A percentile compares a stretch with the other conserved stretches of the same genome.
phyloP scores from a whole-genome alignment of 2,888 invertebrate genomes.

The Chydorus sphaericus region DNA sequence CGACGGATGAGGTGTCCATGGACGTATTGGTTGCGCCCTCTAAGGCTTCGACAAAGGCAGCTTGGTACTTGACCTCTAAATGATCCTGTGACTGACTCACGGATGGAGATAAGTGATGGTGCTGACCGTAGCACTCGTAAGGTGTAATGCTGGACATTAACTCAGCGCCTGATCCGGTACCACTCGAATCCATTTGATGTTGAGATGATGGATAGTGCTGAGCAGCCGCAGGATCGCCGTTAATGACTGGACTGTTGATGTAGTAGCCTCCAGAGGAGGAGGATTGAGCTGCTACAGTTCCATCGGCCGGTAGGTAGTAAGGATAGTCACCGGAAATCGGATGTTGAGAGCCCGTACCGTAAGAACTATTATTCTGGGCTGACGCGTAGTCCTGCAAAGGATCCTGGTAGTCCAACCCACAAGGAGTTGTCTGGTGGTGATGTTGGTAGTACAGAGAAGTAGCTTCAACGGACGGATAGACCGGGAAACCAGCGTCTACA shows the following conservation, averaged over 20 bases:
- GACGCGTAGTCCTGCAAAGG: not conserved
- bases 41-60: constrained; percentile 13
- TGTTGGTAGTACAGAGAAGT: not conserved
- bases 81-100: no score
- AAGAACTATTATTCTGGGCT: not conserved
- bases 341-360: not conserved
- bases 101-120: no score
- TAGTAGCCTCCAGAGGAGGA: not conserved
- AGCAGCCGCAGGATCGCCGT: not conserved
- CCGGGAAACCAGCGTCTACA: not conserved
- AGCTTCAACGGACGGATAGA: constrained; percentile 1
- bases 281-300: not conserved
- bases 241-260: no score
- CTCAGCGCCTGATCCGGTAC: not conserved
- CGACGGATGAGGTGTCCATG: not conserved
- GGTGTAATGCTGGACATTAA: not conserved
- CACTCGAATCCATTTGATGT: not conserved
- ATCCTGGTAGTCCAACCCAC: not conserved
- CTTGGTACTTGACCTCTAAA: constrained; percentile 11
- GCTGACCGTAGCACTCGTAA: not conserved
- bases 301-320: not conserved
- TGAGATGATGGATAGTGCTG: not conserved
- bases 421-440: not conserved
- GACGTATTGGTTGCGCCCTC: constrained; percentile 1
- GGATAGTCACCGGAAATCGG: not conserved